Base-by-base conservation (phyloP, 2,888 invertebrate species). In the Geophilus truncorum region DNA sequence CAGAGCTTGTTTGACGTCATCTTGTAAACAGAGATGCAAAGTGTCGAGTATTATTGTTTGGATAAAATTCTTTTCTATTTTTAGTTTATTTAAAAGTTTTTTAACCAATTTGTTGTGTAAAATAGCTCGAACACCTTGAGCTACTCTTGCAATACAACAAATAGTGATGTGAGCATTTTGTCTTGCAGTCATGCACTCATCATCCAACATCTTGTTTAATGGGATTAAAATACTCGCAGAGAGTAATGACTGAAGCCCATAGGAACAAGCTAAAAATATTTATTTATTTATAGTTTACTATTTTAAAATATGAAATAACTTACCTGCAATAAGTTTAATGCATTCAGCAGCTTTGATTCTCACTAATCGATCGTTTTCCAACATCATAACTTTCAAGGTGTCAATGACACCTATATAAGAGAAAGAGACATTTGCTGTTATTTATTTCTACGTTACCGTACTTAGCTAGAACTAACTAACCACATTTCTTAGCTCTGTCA, bases 271-370 rank as follows among this genome's bases (percentile, higher is more conserved):
- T 45, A 32, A 32, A 32, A 9, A 6, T 6, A 32, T 32, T 6
- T 32, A 32, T 32, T 4, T 4, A 32, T n/a, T n/a, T n/a, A n/a
- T 7, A 34, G 5, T 34, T 40, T 40, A 40, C 10, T n/a, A n/a
- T n/a, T n/a, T n/a, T n/a, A n/a, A n/a, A n/a, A 12, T 40, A 40
- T 45, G 18, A 5, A n/a, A 3, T 1, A 12, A n/a, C n/a, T 75
- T 75, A 75, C 75, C 25, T 12, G 75, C 75, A 75, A 75, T 23
- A 3, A 75, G 23, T 23, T 75, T 75, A 28, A 75, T 75, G 32
- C 75, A 75, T 32, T 75, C 75, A 15, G 75, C 75, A 15, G 75
- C 32, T 32, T 75, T 75, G 12, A 30, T n/a, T 75, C 75, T 75
- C 28, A 75, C 75, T 32, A 75, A 28, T 15, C 6, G 12, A 75